Base-by-base conservation (phyloP, 2,113 vertebrate genomes). In the Semicossyphus pulcher region DNA sequence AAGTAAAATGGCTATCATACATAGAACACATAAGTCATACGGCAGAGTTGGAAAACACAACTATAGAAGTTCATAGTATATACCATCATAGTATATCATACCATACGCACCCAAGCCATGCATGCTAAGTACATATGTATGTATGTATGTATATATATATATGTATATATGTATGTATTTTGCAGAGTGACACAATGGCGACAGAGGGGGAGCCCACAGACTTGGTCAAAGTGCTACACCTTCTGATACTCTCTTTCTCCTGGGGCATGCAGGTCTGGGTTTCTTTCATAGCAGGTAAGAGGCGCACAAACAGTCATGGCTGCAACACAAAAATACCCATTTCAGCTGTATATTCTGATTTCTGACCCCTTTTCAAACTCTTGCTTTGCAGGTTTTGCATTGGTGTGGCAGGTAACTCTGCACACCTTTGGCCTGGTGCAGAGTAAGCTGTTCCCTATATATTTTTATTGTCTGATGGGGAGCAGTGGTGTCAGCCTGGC, bases 231-330 rank as follows among this genome's bases (percentile, higher is more conserved):
- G 91, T 95, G 52, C 45, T 93, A 11, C 94, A 97, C 72, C 90
- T 97, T 10, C 88, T 96, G 71, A 53, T 95, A 41, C 92, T 97
- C 23, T 94, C 96, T 0, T 94, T 95, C 52, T 85, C 92, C 57
- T 97, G 95, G 95, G 96, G 96, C 41, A 95, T 95, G 94, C 95
- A 97, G 84, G 71, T 95, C 42, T 97, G 96, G 96, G 94, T 96
- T 52, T 94, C 96, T 7, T 96, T 97, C 67, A 92, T 95, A 29
- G 93, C 94, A 92, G 96, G 96, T 97, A 66, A 58, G 73, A 16
- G 10, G 9, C 1, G 1, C 32, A 23, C 29, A 31, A 60, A 32
- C 4, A 9, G 20, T 14, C 14, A 16, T 1, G 14, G 15, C 16
- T 58, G 45, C 39, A 7, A 12, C 5, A 18, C 3, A 26, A 2